These are phyloP conservation scores for Thera britannica DNA, from an alignment of 2,888 invertebrate genomes.

Conservation along the genomic window DNA sequence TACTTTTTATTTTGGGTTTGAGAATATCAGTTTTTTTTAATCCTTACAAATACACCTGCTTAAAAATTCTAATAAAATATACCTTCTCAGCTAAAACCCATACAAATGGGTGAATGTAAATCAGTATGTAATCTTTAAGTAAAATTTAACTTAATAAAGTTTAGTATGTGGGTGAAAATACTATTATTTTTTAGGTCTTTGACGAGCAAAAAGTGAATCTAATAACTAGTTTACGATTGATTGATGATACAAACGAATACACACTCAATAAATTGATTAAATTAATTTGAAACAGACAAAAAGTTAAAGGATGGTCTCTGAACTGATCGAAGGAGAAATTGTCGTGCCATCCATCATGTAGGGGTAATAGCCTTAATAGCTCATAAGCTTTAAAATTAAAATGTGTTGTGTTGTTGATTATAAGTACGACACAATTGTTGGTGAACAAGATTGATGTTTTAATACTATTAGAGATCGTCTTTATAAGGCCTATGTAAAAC, in stretches of 20 bases:
- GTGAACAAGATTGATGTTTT: conserved; percentile 24
- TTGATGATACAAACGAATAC: conserved; percentile 68
- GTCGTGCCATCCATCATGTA: conserved; percentile 67
- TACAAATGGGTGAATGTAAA: too few species aligned
- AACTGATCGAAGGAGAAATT: conserved; percentile 61
- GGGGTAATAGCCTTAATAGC: conserved; percentile 61
- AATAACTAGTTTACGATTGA: conserved; percentile 72
- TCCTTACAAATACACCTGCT: too few species aligned
- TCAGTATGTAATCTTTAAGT: too few species aligned
- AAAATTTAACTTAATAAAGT: too few species aligned
- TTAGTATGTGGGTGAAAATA: not conserved
- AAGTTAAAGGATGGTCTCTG: conserved; percentile 60
- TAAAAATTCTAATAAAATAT: too few species aligned
- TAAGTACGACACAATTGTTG: conserved; percentile 2
- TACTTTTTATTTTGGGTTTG: conserved; percentile 17
- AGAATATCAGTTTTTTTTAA: too few species aligned
- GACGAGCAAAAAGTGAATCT: conserved; percentile 37
- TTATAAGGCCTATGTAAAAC: conserved; percentile 11
- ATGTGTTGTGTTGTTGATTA: conserved; percentile 34
- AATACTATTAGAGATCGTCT: conserved; percentile 19
- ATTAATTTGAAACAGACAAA: conserved; percentile 69
- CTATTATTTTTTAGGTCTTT: conserved; percentile 12
- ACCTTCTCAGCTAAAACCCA: not conserved
- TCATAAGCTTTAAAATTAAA: conserved; percentile 55
- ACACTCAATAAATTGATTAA: conserved; percentile 68